phyloP scores from a whole-genome alignment of 2,888 invertebrate genomes.

The Xestia c-nigrum region DNA sequence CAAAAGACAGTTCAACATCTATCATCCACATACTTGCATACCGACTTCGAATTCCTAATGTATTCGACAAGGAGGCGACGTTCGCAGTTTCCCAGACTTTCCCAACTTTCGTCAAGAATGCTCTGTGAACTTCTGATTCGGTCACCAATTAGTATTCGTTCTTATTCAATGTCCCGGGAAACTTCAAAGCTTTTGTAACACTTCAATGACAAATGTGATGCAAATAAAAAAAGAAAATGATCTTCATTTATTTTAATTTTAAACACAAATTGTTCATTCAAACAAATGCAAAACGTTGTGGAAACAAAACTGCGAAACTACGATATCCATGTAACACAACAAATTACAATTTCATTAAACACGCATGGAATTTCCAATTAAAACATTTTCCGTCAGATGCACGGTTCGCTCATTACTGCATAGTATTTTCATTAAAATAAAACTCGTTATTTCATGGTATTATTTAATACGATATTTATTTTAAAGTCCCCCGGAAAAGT shows the following conservation, averaged over 20 bases:
- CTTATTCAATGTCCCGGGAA: not conserved
- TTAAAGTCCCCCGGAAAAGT: conserved; percentile 8
- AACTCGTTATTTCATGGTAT: conserved; percentile 22
- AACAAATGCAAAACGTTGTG: not conserved
- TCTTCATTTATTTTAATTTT: not conserved
- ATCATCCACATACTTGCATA: conserved; percentile 4
- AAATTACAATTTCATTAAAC: conserved; percentile 8
- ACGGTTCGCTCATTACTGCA: not conserved
- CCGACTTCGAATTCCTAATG: conserved; percentile 8
- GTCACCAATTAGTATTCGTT: not conserved
- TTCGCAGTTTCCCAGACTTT: conserved; percentile 7
- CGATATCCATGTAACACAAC: not conserved
- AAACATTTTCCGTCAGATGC: conserved; percentile 2
- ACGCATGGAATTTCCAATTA: not conserved
- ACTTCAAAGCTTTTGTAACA: not conserved
- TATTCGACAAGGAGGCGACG: conserved; percentile 4
- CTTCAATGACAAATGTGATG: not conserved
- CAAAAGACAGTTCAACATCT: conserved; percentile 2
- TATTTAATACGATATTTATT: conserved; percentile 1
- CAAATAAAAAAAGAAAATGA: not conserved
- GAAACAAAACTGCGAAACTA: not conserved
- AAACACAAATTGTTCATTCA: not conserved
- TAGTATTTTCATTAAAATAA: conserved; percentile 15
- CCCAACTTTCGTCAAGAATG: conserved; percentile 13
- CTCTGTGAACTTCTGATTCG: not conserved